Base-by-base conservation (phyloP, 2,797 vertebrate genomes). In the Eulemur rubriventer region DNA sequence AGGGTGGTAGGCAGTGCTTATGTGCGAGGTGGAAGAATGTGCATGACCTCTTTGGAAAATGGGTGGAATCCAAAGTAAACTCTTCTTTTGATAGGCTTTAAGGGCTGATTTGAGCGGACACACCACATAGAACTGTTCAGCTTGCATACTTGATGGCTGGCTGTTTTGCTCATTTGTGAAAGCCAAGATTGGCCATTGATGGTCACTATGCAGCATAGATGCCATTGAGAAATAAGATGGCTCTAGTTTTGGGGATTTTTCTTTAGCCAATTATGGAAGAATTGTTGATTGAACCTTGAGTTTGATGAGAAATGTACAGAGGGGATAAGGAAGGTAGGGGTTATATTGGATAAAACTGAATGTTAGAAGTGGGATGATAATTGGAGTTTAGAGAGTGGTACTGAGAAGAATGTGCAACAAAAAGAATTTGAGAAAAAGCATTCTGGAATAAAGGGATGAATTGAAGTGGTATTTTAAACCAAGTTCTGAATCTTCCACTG, bases 51-150 rank as follows among this genome's bases (percentile, higher is more conserved):
- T 92, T 70, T 91, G 85, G 79, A 91, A 92, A 94, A 85, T 89
- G 92, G 89, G 35, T 65, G n/a, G 50, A 73, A 89, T 89, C 91
- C 79, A 96, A 89, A 97, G 65, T 52, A 38, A 94, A 65, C 28
- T 70, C 57, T 63, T 76, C 20, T 78, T 84, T 26, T 61, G 67
- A 38, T 69, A 72, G 63, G 20, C 81, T 89, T 79, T 41, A 41
- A 93, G 69, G 78, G 59, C 46, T 92, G 38, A 48, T 76, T 30
- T 85, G 57, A 80, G 63, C 87, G 88, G 73, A n/a, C 13, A 35
- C 46, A 28, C 50, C 35, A 61, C 1, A 6, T 43, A 48, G 92
- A 70, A 73, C 41, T 85, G 83, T 92, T 28, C 48, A 26, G 0
- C 79, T 67, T 46, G 57, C 30, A 20, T 48, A 38, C 12, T 35